phyloP scores from a whole-genome alignment of 2,888 invertebrate species.

The Venustoraphidia nigricollis region DNA sequence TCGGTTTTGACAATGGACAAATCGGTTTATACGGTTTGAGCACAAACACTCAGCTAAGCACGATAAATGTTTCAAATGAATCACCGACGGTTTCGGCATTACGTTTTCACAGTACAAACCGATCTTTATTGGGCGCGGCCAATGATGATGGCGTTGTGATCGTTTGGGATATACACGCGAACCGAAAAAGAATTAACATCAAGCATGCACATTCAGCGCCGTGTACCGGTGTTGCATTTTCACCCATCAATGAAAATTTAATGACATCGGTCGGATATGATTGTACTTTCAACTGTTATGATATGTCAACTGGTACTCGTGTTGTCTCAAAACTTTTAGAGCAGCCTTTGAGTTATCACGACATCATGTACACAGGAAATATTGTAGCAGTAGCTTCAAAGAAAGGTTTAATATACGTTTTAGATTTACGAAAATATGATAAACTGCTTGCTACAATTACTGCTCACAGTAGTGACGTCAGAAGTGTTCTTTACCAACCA shows the following conservation, averaged over 20 bases:
- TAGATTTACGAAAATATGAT: conserved; percentile 37
- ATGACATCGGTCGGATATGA: conserved; percentile 39
- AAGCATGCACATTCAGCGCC: conserved; percentile 38
- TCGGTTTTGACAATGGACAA: conserved; percentile 33
- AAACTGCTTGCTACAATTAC: conserved; percentile 30
- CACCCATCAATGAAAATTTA: conserved; percentile 36
- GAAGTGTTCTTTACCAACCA: conserved; percentile 33
- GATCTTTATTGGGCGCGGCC: conserved; percentile 31
- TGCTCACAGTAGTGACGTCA: conserved; percentile 34
- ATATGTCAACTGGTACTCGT: conserved; percentile 32
- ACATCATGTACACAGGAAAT: conserved; percentile 29
- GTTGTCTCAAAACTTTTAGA: conserved; percentile 30
- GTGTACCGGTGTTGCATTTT: conserved; percentile 39
- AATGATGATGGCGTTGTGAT: conserved; percentile 35
- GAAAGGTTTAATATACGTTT: conserved; percentile 35
- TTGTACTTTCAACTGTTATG: conserved; percentile 38
- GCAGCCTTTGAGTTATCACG: conserved; percentile 27
- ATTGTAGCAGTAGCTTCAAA: conserved; percentile 38
- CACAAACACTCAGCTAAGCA: conserved; percentile 31
- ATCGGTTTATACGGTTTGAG: conserved; percentile 33
- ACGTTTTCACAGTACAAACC: conserved; percentile 33
- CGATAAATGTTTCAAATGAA: conserved; percentile 24
- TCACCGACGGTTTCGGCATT: conserved; percentile 28
- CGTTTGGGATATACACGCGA: conserved; percentile 29
- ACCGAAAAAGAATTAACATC: conserved; percentile 32